phyloP scores from a whole-genome alignment of 2,888 invertebrate genomes.

The Polyommatus icarus region DNA sequence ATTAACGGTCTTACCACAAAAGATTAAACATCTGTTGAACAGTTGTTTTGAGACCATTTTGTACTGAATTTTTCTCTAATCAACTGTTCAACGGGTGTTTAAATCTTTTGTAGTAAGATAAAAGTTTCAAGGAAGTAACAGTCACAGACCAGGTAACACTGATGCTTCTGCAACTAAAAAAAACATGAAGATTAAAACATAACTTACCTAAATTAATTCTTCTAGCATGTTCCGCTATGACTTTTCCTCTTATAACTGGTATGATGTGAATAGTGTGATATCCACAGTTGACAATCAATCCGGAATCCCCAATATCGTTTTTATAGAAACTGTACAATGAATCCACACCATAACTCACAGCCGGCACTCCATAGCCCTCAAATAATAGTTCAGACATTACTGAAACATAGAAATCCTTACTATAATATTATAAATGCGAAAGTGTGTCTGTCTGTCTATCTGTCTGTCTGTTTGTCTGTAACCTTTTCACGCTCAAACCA shows the following conservation, averaged over 20 bases:
- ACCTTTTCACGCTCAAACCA: too few species aligned
- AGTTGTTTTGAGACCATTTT: too few species aligned
- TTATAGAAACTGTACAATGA: constrained; percentile 87
- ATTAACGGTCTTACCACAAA: neutral
- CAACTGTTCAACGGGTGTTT: too few species aligned
- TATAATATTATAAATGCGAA: too few species aligned
- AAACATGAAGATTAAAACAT: neutral
- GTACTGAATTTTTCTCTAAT: too few species aligned
- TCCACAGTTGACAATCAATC: constrained; percentile 90
- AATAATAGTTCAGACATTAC: constrained; percentile 97
- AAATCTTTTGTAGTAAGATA: too few species aligned
- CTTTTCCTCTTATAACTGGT: constrained; percentile 87
- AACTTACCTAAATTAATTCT: constrained; percentile 88
- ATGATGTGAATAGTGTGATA: constrained; percentile 94
- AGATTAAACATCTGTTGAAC: too few species aligned
- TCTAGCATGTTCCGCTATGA: constrained; percentile 85
- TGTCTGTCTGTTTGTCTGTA: too few species aligned
- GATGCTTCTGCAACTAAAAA: neutral
- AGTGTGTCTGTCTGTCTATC: too few species aligned
- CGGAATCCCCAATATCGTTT: constrained; percentile 82
- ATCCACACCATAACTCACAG: constrained; percentile 93
- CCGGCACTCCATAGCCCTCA: constrained; percentile 94
- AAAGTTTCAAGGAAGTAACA: neutral
- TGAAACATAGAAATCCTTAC: constrained; percentile 65
- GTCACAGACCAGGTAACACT: neutral